Percentiles rank a stretch among this genome's conserved stretches.
These are phyloP conservation scores for Sinhomidia bicolor DNA, from an alignment of 2,888 invertebrate species.

Conservation along the genomic window DNA sequence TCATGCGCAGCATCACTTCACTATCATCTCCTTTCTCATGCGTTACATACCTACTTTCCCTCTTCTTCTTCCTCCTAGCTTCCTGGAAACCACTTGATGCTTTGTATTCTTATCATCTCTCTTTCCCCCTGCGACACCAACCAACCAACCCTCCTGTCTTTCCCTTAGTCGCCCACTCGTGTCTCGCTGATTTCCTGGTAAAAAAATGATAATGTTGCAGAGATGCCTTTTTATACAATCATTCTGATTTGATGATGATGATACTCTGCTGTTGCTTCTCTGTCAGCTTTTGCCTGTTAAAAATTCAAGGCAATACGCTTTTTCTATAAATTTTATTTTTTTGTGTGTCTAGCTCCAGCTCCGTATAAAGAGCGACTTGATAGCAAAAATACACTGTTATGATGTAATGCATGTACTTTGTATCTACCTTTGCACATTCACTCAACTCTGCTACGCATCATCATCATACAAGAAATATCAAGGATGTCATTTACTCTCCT, in stretches of 20 bases:
- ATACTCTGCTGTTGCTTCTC: not conserved
- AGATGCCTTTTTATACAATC: not conserved
- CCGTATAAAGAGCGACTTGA: too few species aligned
- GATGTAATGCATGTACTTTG: not conserved
- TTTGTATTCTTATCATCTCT: too few species aligned
- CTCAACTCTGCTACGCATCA: not conserved
- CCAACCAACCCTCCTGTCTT: not conserved
- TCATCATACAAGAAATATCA: not conserved
- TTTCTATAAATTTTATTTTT: not conserved
- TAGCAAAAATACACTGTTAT: too few species aligned
- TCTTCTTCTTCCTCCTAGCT: not conserved
- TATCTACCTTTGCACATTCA: too few species aligned
- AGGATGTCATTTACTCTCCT: not conserved
- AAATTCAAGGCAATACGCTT: not conserved
- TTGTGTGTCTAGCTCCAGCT: too few species aligned
- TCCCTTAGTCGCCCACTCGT: not conserved
- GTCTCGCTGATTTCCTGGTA: not conserved
- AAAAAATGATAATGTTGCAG: slow-evolving; percentile 22
- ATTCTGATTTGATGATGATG: not conserved
- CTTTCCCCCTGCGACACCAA: not conserved
- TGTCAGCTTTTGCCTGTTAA: not conserved
- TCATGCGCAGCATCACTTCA: not conserved
- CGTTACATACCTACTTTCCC: not conserved
- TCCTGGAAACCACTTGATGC: slow-evolving; percentile 39
- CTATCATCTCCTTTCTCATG: not conserved